Evolutionary conservation across 2,113 vertebrate genomes (phyloP).

Genomic region (Chrysochloris asiatica): DNA sequence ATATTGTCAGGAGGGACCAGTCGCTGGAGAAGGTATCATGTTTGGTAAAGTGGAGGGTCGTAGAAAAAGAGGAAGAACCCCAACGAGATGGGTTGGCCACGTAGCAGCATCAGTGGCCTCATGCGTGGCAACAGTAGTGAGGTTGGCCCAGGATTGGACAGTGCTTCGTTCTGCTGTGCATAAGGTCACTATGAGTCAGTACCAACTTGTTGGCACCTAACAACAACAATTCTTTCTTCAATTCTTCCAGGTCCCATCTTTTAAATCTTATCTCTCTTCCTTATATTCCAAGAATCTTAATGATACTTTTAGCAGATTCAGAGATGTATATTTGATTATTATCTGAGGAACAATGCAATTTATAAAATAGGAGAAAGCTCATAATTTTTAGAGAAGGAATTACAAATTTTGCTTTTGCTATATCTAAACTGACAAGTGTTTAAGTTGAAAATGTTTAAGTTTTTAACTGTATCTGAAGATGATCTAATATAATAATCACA

Average conservation of each 20-base stretch:
- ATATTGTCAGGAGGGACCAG: no score
- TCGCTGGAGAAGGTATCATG: no score
- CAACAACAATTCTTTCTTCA: neutral
- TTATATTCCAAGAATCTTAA: neutral
- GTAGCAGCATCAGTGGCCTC: no score
- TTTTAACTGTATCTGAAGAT: constrained; percentile 38
- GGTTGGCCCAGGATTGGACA: no score
- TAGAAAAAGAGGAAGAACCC: no score
- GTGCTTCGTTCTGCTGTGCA: no score
- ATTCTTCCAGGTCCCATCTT: constrained; percentile 1
- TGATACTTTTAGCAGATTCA: neutral
- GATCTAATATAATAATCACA: neutral
- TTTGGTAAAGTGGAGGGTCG: no score
- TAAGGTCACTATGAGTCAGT: no score
- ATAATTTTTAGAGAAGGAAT: constrained; percentile 9
- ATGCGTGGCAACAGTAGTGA: no score
- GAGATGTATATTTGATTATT: neutral
- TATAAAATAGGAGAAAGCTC: neutral
- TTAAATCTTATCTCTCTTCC: neutral
- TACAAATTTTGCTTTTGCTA: constrained; percentile 11
- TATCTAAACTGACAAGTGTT: neutral
- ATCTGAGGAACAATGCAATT: neutral
- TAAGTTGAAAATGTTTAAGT: neutral
- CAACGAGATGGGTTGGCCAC: no score
- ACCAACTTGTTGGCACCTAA: no score